phyloP scores from a whole-genome alignment of 2,113 vertebrate genomes.

The Python bivittatus region DNA sequence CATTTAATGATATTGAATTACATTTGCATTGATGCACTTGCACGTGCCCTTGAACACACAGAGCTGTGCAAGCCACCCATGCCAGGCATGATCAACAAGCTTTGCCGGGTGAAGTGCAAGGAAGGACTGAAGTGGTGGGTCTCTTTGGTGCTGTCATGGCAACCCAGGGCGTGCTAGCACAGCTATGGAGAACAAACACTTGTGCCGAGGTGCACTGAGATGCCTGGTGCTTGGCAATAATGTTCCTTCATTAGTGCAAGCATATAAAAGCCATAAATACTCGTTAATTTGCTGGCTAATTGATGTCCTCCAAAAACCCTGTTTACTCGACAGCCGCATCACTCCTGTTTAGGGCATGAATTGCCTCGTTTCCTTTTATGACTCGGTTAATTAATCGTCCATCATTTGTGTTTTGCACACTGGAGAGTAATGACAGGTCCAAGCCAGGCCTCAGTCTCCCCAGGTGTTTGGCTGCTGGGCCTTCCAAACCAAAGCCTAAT shows the following conservation, averaged over 20 bases:
- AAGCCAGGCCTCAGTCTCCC: not conserved
- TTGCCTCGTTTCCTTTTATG: not conserved
- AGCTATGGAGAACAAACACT: not conserved
- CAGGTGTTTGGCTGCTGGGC: not conserved
- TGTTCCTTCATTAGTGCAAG: conserved; percentile 16
- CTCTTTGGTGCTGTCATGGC: not conserved
- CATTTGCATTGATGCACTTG: not conserved
- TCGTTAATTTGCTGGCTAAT: conserved; percentile 24
- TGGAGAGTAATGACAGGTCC: not conserved
- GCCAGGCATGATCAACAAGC: not conserved
- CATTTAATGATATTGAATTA: not conserved
- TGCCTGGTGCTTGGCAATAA: not conserved
- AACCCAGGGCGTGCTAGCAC: not conserved
- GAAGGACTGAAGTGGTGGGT: not conserved
- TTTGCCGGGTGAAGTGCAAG: not conserved
- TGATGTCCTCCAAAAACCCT: not conserved
- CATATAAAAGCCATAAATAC: conserved; percentile 37
- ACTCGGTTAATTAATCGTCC: conserved; percentile 14
- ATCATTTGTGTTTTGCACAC: not conserved
- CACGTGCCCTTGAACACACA: not conserved
- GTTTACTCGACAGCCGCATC: not conserved
- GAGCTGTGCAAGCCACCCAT: not conserved
- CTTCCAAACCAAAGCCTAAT: not conserved
- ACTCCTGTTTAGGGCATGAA: not conserved
- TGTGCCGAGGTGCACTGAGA: accelerated